A percentile compares a stretch with the other conserved stretches of the same genome.
Conservation (phyloP, 2,888 invertebrate genomes). For the Candidula unifasciata region DNA sequence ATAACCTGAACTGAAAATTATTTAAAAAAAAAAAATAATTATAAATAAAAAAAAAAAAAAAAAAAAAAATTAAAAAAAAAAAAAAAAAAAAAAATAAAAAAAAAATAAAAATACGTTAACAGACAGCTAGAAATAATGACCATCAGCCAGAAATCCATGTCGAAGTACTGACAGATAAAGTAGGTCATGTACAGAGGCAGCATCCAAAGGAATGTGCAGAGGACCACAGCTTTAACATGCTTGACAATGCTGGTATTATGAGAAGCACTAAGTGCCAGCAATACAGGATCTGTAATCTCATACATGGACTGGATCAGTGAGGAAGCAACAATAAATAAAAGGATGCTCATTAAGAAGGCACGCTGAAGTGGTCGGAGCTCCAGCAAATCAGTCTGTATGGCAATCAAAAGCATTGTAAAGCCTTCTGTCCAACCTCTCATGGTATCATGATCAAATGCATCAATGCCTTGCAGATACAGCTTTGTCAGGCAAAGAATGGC, state of each 20-base stretch:
- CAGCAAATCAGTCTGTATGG: conserved; percentile 80
- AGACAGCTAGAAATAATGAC: conserved; percentile 80
- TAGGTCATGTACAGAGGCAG: conserved; percentile 79
- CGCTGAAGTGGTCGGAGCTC: conserved; percentile 79
- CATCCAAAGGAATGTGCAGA: conserved; percentile 77
- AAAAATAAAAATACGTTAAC: no score
- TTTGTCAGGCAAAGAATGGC: conserved; percentile 77
- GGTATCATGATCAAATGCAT: conserved; percentile 74
- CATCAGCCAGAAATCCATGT: conserved; percentile 80
- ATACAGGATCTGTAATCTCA: conserved; percentile 80
- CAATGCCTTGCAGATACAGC: conserved; percentile 77
- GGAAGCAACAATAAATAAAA: conserved; percentile 81
- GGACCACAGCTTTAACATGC: conserved; percentile 77
- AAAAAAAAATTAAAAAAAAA: no score
- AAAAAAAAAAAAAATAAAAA: no score
- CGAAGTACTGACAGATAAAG: conserved; percentile 78
- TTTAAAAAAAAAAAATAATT: no score
- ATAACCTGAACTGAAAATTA: conserved; percentile 78
- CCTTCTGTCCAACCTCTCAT: conserved; percentile 80
- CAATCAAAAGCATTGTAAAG: conserved; percentile 80
- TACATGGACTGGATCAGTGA: conserved; percentile 81
- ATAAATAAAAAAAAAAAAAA: no score
- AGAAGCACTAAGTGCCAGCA: conserved; percentile 79
- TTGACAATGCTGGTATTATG: conserved; percentile 74
- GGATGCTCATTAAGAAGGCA: conserved; percentile 80